Base-by-base conservation (phyloP, 2,113 vertebrate genomes). In the Ascaphus truei region DNA sequence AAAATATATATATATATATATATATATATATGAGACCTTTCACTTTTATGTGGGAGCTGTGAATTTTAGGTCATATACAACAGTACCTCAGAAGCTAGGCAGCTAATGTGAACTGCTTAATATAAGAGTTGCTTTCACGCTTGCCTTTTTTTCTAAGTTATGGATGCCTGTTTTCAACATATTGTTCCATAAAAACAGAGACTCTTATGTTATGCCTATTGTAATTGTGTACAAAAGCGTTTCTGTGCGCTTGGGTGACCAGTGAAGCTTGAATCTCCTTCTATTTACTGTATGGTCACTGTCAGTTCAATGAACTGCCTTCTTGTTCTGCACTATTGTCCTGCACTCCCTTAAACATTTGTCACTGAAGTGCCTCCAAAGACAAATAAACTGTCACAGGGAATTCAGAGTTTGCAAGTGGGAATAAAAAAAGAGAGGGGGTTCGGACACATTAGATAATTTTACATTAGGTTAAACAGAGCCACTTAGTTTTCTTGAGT, bases 241-340 rank as follows among this genome's bases (percentile, higher is more conserved):
- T 77, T 79, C 85, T 86, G 79, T 82, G 85, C 8, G 79, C 81
- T 86, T 79, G 83, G 83, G 78, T 84, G 87, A 83, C 76, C 87
- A 88, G 81, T 82, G 88, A 86, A 91, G 87, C 86, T 80, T 88
- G 85, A 91, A 87, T 85, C 81, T 88, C 75, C 80, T 76, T 82
- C 89, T 90, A 84, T 88, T 84, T 91, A 92, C 91, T 92, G 90
- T 91, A 92, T 92, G 87, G 88, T 88, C 89, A 90, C 89, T 89
- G 88, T 91, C 89, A 89, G 83, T 80, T 91, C 89, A 91, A 91
- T 92, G 89, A 92, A 91, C 90, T 91, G 86, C 86, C 84, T 81
- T 80, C 88, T 90, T 90, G 88, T 91, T 91, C 85, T 81, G 74
- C 45, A 81, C 86, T 77, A 92, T 91, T 92, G 87, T 93, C 83